Conservation (phyloP, 2,888 invertebrate species). For the Tethea ocularis region DNA sequence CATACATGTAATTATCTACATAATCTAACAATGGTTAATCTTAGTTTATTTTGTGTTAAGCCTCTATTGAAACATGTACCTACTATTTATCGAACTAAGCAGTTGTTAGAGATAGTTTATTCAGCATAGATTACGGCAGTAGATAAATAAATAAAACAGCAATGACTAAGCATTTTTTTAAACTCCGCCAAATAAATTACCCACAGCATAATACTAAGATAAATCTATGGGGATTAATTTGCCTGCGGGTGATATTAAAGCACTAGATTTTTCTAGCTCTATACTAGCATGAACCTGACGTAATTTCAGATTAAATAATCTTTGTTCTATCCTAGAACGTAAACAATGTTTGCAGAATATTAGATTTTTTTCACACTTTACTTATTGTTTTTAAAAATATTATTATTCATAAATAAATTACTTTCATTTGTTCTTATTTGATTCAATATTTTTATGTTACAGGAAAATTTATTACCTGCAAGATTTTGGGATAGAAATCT, state of each 20-base stretch:
- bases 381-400: too few species aligned
- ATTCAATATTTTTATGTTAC: too few species aligned
- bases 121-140: too few species aligned
- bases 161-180: neutral
- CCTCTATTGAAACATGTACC: neutral
- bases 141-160: neutral
- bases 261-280: neutral
- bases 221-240: neutral
- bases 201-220: neutral
- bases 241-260: neutral
- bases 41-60: constrained; percentile 32
- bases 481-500: too few species aligned
- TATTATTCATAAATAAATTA: too few species aligned
- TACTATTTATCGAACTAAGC: too few species aligned
- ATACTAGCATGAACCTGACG: neutral
- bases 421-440: too few species aligned
- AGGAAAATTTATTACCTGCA: too few species aligned
- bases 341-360: neutral
- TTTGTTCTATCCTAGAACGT: neutral
- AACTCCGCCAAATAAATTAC: neutral
- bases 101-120: too few species aligned
- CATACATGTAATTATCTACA: constrained; percentile 28
- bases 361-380: neutral
- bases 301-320: neutral
- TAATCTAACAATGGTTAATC: constrained; percentile 37